phyloP scores from a whole-genome alignment of 2,888 invertebrate genomes.

The Acanthosepion lycidas region DNA sequence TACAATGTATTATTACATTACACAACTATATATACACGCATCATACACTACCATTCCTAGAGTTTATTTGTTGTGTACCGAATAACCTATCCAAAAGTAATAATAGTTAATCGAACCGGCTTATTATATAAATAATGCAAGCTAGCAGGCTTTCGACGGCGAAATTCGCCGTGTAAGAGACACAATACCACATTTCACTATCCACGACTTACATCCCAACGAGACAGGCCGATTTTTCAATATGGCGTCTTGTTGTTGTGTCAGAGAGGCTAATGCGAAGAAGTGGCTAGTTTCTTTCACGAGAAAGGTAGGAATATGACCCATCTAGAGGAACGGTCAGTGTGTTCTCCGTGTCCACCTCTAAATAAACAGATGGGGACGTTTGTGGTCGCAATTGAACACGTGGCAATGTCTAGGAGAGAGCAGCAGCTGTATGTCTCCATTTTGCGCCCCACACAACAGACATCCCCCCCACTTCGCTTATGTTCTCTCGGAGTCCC shows the following conservation, averaged over 20 bases:
- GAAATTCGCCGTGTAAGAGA: neutral
- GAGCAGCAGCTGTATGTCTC: neutral
- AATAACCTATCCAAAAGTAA: neutral
- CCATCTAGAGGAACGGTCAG: neutral
- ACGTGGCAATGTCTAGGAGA: neutral
- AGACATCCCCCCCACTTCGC: neutral
- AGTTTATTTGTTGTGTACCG: neutral
- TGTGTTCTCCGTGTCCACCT: neutral
- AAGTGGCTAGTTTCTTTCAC: neutral
- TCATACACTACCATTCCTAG: neutral
- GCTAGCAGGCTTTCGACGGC: neutral
- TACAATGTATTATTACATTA: neutral
- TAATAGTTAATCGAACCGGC: neutral
- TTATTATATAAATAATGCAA: neutral
- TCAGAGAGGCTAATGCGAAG: neutral
- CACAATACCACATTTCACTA: neutral
- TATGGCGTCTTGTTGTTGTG: neutral
- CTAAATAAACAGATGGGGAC: neutral
- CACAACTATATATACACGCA: neutral
- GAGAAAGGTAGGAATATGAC: neutral
- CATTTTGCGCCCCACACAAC: neutral
- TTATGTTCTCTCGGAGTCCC: neutral
- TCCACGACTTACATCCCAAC: neutral
- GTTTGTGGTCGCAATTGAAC: constrained; percentile 5
- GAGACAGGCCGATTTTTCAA: neutral